Conservation (phyloP, 2,888 invertebrate genomes). For the Zygaena filipendulae region DNA sequence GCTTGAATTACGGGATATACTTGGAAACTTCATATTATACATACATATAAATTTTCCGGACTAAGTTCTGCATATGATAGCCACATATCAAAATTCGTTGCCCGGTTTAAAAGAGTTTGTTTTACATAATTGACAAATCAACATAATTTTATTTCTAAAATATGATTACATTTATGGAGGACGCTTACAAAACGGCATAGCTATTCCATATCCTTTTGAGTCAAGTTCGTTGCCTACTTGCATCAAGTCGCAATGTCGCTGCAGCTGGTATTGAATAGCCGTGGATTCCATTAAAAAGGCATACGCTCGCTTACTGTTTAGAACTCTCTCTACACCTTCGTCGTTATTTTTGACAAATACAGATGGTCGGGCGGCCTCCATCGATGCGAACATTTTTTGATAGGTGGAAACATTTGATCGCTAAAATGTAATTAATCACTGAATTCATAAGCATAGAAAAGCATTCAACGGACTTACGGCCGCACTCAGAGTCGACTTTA, state of each 20-base stretch:
- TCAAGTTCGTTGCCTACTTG: constrained; percentile 84
- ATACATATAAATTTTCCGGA: too few species aligned
- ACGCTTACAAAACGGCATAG: constrained; percentile 86
- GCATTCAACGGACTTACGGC: too few species aligned
- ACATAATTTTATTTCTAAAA: too few species aligned
- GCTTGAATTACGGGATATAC: too few species aligned
- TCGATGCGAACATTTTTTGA: constrained; percentile 92
- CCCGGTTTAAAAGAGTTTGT: too few species aligned
- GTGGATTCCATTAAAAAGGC: constrained; percentile 98
- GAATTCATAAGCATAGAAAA: too few species aligned
- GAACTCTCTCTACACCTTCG: constrained; percentile 88
- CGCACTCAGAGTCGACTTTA: too few species aligned
- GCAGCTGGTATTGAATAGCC: constrained; percentile 90
- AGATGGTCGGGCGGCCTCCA: constrained; percentile 85
- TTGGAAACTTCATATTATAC: too few species aligned
- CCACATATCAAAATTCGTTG: too few species aligned
- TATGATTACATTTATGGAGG: constrained; percentile 1
- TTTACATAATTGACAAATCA: too few species aligned
- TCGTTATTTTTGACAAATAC: constrained; percentile 86
- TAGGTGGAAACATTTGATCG: constrained; percentile 91
- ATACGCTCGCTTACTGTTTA: constrained; percentile 81
- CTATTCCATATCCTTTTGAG: constrained; percentile 93
- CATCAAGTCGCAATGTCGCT: constrained; percentile 85
- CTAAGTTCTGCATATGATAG: too few species aligned
- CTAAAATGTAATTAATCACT: constrained; percentile 32